Conservation (phyloP, 2,797 vertebrate genomes). For the Micropoecilia bifurca region DNA sequence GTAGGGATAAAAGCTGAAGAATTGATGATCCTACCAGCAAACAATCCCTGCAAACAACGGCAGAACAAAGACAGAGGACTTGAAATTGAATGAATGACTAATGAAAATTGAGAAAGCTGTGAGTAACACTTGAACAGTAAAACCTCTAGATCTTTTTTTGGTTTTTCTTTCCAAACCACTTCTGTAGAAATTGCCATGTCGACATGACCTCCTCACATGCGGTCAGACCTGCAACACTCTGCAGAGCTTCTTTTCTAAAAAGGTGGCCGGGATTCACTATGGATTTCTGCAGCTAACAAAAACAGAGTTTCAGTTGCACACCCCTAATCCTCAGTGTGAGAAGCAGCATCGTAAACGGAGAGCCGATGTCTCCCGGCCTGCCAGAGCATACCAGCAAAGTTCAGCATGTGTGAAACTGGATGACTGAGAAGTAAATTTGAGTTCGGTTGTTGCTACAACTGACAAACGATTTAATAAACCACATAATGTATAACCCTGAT, state of each 20-base stretch:
- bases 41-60: slow-evolving; percentile 12
- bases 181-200: neutral
- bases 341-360: slow-evolving; percentile 14
- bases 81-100: neutral
- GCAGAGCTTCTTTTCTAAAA: neutral
- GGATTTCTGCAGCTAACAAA: slow-evolving; percentile 6
- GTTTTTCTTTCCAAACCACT: slow-evolving; percentile 1
- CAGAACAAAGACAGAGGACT: slow-evolving; percentile 8
- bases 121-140: slow-evolving; percentile 6
- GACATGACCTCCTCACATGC: neutral
- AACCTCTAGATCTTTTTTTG: slow-evolving; percentile 12
- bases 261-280: neutral
- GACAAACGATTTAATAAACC: neutral
- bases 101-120: neutral
- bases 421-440: slow-evolving; percentile 34
- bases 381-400: slow-evolving; percentile 27
- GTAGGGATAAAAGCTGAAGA: slow-evolving; percentile 43
- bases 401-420: slow-evolving; percentile 17
- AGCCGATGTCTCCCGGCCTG: slow-evolving; percentile 23
- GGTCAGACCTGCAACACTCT: neutral
- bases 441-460: neutral
- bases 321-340: slow-evolving; percentile 6
- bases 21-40: slow-evolving; percentile 34
- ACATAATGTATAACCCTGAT: neutral
- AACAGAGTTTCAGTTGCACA: slow-evolving; percentile 8